Evolutionary conservation across 2,888 invertebrate genomes (phyloP).

Genomic region (Portevinia maculata): DNA sequence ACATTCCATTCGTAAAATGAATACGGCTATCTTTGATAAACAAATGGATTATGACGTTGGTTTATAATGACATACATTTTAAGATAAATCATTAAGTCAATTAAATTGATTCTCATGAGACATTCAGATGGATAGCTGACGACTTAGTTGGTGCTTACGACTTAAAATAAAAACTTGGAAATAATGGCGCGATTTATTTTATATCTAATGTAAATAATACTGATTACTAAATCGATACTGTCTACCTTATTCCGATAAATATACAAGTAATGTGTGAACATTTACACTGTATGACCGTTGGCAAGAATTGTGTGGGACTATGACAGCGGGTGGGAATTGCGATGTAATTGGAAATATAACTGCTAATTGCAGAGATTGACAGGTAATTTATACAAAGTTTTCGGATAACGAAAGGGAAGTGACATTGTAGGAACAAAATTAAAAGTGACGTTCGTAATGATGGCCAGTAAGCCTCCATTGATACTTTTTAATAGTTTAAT

Average conservation of each 20-base stretch:
- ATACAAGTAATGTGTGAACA: constrained; percentile 30
- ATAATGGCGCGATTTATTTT: too few species aligned
- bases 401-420: neutral
- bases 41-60: constrained; percentile 28
- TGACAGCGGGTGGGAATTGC: neutral
- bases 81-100: constrained; percentile 68
- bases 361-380: constrained; percentile 13
- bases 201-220: too few species aligned
- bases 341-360: constrained; percentile 4
- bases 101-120: constrained; percentile 62
- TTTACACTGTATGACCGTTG: constrained; percentile 30
- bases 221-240: constrained; percentile 1
- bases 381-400: constrained; percentile 7
- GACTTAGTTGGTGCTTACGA: neutral
- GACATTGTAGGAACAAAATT: too few species aligned
- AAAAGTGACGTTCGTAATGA: too few species aligned
- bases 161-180: neutral
- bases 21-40: constrained; percentile 25
- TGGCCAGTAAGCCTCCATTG: too few species aligned
- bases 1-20: too few species aligned
- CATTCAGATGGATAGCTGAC: constrained; percentile 31
- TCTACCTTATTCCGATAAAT: neutral
- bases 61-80: constrained; percentile 55
- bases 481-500: too few species aligned
- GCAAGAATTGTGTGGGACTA: constrained; percentile 17